These are phyloP conservation scores for Peromyscus leucopus DNA, from an alignment of 2,113 vertebrate genomes.

Conservation along the genomic window DNA sequence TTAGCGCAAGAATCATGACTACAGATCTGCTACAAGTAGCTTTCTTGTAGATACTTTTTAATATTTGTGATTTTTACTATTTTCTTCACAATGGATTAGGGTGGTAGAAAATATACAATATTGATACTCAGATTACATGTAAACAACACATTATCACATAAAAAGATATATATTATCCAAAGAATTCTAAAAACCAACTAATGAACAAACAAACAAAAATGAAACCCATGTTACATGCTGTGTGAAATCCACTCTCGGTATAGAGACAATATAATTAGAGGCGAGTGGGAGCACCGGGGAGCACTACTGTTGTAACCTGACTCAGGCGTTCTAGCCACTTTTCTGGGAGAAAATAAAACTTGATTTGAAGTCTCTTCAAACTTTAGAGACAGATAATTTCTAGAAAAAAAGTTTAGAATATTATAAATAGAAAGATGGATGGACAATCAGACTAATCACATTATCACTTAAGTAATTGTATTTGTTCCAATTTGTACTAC, in stretches of 20 bases:
- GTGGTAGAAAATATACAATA: neutral
- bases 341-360: neutral
- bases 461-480: neutral
- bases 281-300: no score
- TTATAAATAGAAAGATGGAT: slow-evolving; percentile 20
- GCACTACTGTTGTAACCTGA: neutral
- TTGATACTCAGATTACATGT: neutral
- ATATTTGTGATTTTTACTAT: neutral
- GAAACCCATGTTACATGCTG: neutral
- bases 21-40: slow-evolving; percentile 72
- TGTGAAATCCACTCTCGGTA: neutral
- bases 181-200: neutral
- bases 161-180: neutral
- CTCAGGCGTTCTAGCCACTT: neutral
- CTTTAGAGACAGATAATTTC: neutral
- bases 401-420: neutral
- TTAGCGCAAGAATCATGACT: slow-evolving; percentile 75
- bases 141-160: neutral
- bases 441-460: neutral
- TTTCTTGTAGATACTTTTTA: slow-evolving; percentile 81
- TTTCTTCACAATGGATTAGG: neutral
- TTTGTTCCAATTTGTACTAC: neutral
- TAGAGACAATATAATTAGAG: neutral
- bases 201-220: neutral
- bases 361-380: neutral